Evolutionary conservation across 2,888 invertebrate genomes (phyloP).

Genomic region (Ypsolopha scabrella): DNA sequence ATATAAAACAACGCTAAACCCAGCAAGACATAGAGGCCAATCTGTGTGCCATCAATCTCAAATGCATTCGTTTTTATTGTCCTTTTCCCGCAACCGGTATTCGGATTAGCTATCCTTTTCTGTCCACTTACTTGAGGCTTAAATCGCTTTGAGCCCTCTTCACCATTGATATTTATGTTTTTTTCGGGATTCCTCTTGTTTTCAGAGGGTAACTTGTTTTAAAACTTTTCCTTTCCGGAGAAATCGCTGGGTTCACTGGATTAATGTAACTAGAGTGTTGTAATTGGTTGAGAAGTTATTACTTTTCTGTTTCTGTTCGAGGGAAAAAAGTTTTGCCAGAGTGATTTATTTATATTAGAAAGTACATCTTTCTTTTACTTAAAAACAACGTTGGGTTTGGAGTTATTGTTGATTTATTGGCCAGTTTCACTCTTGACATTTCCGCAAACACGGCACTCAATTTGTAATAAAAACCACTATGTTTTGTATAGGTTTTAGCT

Average conservation of each 20-base stretch:
- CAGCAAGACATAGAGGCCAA: slow-evolving; percentile 12
- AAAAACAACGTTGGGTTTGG: slow-evolving; percentile 39
- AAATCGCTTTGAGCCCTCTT: slow-evolving; percentile 41
- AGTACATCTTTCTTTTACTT: slow-evolving; percentile 39
- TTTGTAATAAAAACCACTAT: no score
- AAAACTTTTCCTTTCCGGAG: slow-evolving; percentile 48
- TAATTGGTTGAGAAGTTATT: slow-evolving; percentile 59
- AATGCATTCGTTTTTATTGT: slow-evolving; percentile 42
- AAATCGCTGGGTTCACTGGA: slow-evolving; percentile 41
- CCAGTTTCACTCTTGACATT: slow-evolving; percentile 32
- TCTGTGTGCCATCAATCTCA: slow-evolving; percentile 40
- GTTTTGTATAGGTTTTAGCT: no score
- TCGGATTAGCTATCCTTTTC: slow-evolving; percentile 13
- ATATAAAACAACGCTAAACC: neutral
- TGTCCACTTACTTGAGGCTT: slow-evolving; percentile 18
- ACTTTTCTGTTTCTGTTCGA: slow-evolving; percentile 48
- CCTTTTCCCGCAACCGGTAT: slow-evolving; percentile 18
- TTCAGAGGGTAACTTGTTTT: slow-evolving; percentile 48
- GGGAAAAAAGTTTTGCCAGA: slow-evolving; percentile 42
- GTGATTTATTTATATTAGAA: slow-evolving; percentile 49
- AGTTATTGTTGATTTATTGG: slow-evolving; percentile 36
- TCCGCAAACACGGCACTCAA: slow-evolving; percentile 16
- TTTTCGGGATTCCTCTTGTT: slow-evolving; percentile 34
- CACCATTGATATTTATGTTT: slow-evolving; percentile 59
- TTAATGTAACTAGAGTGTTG: slow-evolving; percentile 58